A percentile compares a stretch with the other conserved stretches of the same genome.
Evolutionary conservation across 2,113 vertebrate genomes (phyloP).

Genomic region (Phaetusa simplex): DNA sequence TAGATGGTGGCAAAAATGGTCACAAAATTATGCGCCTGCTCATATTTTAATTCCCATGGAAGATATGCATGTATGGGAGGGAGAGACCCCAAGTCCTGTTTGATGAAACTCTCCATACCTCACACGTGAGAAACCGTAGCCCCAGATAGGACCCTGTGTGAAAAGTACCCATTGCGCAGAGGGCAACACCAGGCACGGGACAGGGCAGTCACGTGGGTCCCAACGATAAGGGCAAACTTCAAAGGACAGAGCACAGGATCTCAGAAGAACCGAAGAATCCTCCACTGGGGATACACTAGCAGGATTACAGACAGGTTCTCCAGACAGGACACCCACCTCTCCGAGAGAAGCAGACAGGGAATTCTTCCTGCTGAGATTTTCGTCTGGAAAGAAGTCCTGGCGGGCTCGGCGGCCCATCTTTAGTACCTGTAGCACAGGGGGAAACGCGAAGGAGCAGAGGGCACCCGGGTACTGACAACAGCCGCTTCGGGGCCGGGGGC

Average conservation of each 20-base stretch:
- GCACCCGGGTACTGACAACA: neutral
- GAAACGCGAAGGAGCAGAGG: neutral
- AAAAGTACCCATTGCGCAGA: neutral
- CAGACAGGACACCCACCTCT: conserved; percentile 76
- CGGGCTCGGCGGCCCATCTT: conserved; percentile 86
- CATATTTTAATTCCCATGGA: neutral
- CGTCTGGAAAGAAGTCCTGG: conserved; percentile 75
- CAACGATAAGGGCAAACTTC: neutral
- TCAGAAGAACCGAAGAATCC: neutral
- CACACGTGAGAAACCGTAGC: fast-evolving
- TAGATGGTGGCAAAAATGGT: neutral
- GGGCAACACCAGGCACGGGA: neutral
- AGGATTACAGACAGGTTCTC: neutral
- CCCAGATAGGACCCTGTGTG: neutral
- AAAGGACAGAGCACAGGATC: neutral
- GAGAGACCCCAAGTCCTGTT: neutral
- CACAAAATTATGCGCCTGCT: neutral
- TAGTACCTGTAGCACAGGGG: conserved; percentile 64
- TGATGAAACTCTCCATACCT: neutral
- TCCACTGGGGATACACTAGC: neutral
- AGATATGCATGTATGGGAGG: fast-evolving
- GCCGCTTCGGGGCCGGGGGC: fast-evolving
- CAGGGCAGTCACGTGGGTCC: too few species aligned
- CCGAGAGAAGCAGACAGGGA: conserved; percentile 67
- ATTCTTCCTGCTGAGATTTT: conserved; percentile 73